Percentiles rank a stretch among this genome's conserved stretches.
Conservation (phyloP, 2,113 vertebrate genomes). For the Salvelinus sp. region DNA sequence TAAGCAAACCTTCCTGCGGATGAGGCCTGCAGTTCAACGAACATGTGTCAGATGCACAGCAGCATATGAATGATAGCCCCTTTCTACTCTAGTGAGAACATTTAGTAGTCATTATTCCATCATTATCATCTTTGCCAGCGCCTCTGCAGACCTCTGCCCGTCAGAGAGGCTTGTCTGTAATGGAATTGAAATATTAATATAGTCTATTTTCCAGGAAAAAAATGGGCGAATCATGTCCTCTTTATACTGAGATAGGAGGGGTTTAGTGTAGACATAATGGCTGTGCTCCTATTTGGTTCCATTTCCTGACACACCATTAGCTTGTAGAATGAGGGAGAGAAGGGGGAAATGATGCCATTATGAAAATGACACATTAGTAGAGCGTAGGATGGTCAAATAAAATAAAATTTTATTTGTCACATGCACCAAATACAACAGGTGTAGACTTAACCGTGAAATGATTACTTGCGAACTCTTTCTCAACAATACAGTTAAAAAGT, state of each 20-base stretch:
- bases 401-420: background rate
- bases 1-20: too few species aligned
- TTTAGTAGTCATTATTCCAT: constrained; percentile 67
- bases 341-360: background rate
- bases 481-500: too few species aligned
- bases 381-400: too few species aligned
- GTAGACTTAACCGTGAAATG: too few species aligned
- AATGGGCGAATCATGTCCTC: background rate
- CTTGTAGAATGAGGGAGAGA: background rate
- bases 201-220: background rate
- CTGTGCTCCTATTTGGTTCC: background rate
- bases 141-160: constrained; percentile 45
- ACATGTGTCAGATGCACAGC: constrained; percentile 38
- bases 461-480: too few species aligned
- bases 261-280: background rate
- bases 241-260: background rate
- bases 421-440: too few species aligned
- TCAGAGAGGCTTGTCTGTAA: constrained; percentile 53
- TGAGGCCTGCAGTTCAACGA: too few species aligned
- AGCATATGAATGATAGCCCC: constrained; percentile 58
- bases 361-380: background rate
- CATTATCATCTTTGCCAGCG: constrained; percentile 68
- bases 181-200: constrained; percentile 50
- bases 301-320: background rate
- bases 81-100: constrained; percentile 55